These are phyloP conservation scores for Brachirus orientalis DNA, from an alignment of 2,113 vertebrate genomes.

Conservation along the genomic window DNA sequence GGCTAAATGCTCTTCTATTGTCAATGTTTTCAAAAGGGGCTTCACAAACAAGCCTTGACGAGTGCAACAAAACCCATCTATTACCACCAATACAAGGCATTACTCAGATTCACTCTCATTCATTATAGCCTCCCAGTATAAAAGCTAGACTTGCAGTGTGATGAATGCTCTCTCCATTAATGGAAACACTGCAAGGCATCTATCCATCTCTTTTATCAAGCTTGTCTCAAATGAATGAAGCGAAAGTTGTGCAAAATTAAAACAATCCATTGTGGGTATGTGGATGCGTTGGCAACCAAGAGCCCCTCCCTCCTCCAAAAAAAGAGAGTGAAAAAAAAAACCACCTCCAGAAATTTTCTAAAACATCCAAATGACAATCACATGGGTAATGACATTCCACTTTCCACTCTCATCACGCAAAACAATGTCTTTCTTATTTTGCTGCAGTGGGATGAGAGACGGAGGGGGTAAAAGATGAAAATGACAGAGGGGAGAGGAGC, in stretches of 20 bases:
- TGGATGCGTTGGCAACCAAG: slow-evolving; percentile 42
- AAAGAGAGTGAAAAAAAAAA: not conserved
- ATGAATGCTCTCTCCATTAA: slow-evolving; percentile 82
- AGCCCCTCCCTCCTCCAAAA: slow-evolving; percentile 21
- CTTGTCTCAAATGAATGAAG: slow-evolving; percentile 80
- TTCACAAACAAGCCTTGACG: slow-evolving; percentile 78
- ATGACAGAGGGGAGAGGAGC: slow-evolving; percentile 37
- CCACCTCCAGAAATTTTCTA: slow-evolving; percentile 30
- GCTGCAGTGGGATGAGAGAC: slow-evolving; percentile 23
- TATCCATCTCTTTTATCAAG: slow-evolving; percentile 83
- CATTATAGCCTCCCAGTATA: slow-evolving; percentile 76
- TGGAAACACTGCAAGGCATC: slow-evolving; percentile 82
- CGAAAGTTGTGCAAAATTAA: slow-evolving; percentile 77
- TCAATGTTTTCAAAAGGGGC: slow-evolving; percentile 74
- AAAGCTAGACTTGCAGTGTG: slow-evolving; percentile 76
- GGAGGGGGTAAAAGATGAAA: slow-evolving; percentile 48
- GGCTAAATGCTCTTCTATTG: slow-evolving; percentile 77
- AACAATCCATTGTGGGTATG: slow-evolving; percentile 77
- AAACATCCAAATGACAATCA: slow-evolving; percentile 62
- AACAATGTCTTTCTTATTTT: slow-evolving; percentile 57
- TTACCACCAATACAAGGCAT: slow-evolving; percentile 77
- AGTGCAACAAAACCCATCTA: slow-evolving; percentile 81
- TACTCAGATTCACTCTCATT: slow-evolving; percentile 79
- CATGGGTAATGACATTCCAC: slow-evolving; percentile 59
- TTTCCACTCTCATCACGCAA: slow-evolving; percentile 44